Evolutionary conservation across 1,140 invertebrate species (phyloP).

Genomic region (Harpegnathos saltator): DNA sequence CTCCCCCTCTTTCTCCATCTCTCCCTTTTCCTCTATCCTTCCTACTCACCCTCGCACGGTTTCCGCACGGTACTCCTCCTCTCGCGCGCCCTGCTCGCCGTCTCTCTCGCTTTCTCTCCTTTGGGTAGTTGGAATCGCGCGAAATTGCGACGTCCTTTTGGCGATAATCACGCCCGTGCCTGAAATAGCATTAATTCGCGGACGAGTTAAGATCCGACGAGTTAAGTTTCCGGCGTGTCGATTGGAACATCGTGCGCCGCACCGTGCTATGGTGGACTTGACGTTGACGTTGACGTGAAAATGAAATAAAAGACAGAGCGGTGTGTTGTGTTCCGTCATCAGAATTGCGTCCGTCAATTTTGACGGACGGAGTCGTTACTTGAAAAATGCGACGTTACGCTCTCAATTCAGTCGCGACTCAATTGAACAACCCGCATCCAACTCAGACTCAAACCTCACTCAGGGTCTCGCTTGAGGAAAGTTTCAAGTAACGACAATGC

Average conservation of each 20-base stretch:
- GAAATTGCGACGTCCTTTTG: constrained; percentile 60
- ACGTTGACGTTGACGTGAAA: not conserved
- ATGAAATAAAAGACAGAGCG: not conserved
- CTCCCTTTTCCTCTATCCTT: constrained; percentile 14
- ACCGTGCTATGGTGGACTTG: not conserved
- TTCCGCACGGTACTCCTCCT: constrained; percentile 14
- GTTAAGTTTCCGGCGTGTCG: constrained; percentile 47
- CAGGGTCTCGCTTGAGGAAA: too few relatives aligned
- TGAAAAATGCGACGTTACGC: too few relatives aligned
- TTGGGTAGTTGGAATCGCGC: constrained; percentile 52
- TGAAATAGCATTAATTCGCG: constrained; percentile 60
- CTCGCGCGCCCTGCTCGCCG: not conserved
- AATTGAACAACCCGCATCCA: too few relatives aligned
- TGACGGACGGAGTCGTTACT: too few relatives aligned
- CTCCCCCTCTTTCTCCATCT: constrained; percentile 37
- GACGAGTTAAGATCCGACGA: constrained; percentile 56
- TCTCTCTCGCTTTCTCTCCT: constrained; percentile 40
- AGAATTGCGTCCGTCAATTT: too few relatives aligned
- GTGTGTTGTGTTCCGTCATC: too few relatives aligned
- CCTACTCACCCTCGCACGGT: constrained; percentile 13
- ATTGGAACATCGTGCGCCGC: constrained; percentile 39
- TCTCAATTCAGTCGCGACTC: too few relatives aligned
- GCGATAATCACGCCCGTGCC: constrained; percentile 46
- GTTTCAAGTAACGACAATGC: too few relatives aligned
- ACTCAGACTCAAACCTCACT: too few relatives aligned